These are phyloP conservation scores for Albula goreensis DNA, from an alignment of 2,113 vertebrate species.

Conservation along the genomic window DNA sequence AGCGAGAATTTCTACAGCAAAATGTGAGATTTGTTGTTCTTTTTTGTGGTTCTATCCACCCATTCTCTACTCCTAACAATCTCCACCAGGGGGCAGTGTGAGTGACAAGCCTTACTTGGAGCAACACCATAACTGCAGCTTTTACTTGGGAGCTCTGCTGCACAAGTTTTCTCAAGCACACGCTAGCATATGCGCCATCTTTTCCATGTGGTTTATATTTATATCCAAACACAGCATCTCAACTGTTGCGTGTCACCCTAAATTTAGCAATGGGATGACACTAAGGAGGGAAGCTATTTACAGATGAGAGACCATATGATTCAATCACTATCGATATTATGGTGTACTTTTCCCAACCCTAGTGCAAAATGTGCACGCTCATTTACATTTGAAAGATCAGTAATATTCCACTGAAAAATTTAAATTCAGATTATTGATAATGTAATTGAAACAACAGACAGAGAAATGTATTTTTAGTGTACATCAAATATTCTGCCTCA, in stretches of 20 bases:
- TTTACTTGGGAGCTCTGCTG: conserved; percentile 5
- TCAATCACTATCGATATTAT: too few species aligned
- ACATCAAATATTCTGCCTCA: neutral
- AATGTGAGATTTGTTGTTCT: neutral
- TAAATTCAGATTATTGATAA: neutral
- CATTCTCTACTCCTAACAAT: conserved; percentile 5
- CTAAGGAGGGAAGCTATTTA: neutral
- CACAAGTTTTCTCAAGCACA: neutral
- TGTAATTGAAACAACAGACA: neutral
- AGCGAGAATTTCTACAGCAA: too few species aligned
- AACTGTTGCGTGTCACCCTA: neutral
- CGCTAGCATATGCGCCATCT: conserved; percentile 12
- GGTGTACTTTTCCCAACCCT: too few species aligned
- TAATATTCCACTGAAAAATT: too few species aligned
- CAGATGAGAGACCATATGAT: neutral
- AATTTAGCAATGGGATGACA: neutral
- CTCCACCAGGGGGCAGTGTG: conserved; percentile 33
- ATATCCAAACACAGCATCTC: conserved; percentile 6
- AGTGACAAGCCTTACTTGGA: neutral
- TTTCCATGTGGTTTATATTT: conserved; percentile 21
- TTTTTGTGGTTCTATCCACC: neutral
- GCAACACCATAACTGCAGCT: neutral
- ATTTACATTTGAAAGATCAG: too few species aligned
- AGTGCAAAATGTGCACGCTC: too few species aligned
- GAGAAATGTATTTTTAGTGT: neutral